These are phyloP conservation scores for Battus philenor DNA, from an alignment of 1,140 invertebrate genomes.

Conservation along the genomic window DNA sequence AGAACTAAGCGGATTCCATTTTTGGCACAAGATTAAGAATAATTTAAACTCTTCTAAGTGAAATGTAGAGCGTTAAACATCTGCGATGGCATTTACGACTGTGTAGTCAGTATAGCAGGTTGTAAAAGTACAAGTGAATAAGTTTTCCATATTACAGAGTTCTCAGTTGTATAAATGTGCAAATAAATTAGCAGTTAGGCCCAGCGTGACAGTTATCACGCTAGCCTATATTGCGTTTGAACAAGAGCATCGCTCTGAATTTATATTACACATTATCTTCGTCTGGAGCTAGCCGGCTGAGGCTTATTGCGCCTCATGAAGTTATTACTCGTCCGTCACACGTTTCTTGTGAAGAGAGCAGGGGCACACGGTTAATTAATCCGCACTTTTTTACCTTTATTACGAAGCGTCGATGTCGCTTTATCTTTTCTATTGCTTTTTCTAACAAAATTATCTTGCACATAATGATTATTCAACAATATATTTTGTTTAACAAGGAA, in stretches of 20 bases:
- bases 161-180: neutral
- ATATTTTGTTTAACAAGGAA: no score
- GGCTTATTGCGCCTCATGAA: conserved; percentile 39
- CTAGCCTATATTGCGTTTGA: conserved; percentile 36
- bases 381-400: conserved; percentile 6
- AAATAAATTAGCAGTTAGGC: conserved; percentile 35
- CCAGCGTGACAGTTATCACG: conserved; percentile 33
- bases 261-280: conserved; percentile 52
- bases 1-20: no score
- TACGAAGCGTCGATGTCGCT: neutral
- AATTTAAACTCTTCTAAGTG: no score
- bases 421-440: neutral
- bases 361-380: conserved; percentile 38
- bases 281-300: conserved; percentile 26
- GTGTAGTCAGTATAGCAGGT: conserved; percentile 17
- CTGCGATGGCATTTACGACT: no score
- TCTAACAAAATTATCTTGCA: neutral
- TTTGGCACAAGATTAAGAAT: no score
- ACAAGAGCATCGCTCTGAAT: conserved; percentile 44
- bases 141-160: no score
- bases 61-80: no score
- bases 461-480: no score
- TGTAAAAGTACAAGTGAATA: no score
- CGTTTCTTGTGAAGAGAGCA: conserved; percentile 33
- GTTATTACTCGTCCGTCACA: conserved; percentile 38